Conservation (phyloP, 2,113 vertebrate genomes). For the Amphilophus citrinellus region DNA sequence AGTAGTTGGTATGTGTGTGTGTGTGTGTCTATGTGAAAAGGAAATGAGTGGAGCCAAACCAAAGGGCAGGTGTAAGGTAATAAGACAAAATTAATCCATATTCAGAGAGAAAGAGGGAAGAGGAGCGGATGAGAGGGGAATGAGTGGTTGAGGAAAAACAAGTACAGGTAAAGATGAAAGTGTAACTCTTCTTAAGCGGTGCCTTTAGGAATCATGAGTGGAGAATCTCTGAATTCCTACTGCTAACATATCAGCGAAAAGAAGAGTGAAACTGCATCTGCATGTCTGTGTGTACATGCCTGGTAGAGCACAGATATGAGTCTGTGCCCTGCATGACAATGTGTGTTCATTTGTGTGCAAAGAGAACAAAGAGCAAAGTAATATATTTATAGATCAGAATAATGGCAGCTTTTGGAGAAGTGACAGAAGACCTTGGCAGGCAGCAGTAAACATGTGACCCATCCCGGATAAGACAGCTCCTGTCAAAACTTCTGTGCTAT, state of each 20-base stretch:
- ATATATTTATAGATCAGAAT: constrained; percentile 74
- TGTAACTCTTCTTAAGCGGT: constrained; percentile 33
- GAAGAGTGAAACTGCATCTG: constrained; percentile 4
- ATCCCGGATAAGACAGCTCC: constrained; percentile 45
- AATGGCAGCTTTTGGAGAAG: constrained; percentile 44
- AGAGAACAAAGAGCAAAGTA: constrained; percentile 42
- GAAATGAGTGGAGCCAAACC: constrained; percentile 57
- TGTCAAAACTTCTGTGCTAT: constrained; percentile 36
- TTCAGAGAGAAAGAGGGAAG: constrained; percentile 18
- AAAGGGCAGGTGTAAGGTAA: constrained; percentile 73
- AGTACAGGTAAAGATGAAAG: constrained; percentile 68
- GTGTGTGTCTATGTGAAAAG: constrained; percentile 35
- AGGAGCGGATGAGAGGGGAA: constrained; percentile 28
- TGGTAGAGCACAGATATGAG: constrained; percentile 1
- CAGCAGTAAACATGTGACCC: constrained; percentile 58
- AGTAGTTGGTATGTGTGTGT: constrained; percentile 20
- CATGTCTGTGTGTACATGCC: neutral
- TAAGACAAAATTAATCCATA: constrained; percentile 75
- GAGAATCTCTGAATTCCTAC: constrained; percentile 34
- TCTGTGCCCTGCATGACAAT: constrained; percentile 26
- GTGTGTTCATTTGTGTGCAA: constrained; percentile 27
- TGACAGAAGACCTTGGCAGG: constrained; percentile 61
- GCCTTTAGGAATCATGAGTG: constrained; percentile 37
- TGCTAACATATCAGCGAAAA: constrained; percentile 37
- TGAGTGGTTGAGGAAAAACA: constrained; percentile 38